Base-by-base conservation (phyloP, 2,113 vertebrate species). In the Vimba vimba region DNA sequence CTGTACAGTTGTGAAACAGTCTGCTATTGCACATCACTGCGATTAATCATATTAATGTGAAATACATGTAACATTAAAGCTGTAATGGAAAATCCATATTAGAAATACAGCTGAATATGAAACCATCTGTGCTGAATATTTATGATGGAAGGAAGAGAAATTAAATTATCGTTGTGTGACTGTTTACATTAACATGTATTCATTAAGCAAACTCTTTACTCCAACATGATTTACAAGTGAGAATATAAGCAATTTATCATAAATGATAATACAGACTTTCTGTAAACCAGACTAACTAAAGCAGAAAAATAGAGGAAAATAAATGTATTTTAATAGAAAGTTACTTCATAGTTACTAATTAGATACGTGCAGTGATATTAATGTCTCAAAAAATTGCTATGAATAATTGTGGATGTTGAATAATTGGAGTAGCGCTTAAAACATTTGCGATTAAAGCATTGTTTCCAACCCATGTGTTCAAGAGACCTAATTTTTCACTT, bases 21-120 rank as follows among this genome's bases (percentile, higher is more conserved):
- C 33, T 80, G 39, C 33, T 1, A 80, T 64, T n/a, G 59, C 62
- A 62, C 78, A 62, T 64, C 39, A 47, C 57, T 64, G 36, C 45
- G 36, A 79, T 79, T 80, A 45, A 66, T 64, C 27, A 43, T 47
- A 30, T 64, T 81, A 81, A 25, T 45, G 4, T 33, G 75, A 52
- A 52, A 4, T 30, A 21, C 4, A 0, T 79, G 19, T 62, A 60
- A 47, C 59, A 64, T 62, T 45, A 36, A 17, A 23, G 55, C 57
- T 80, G 39, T 27, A 64, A 81, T 47, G 59, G 79, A 47, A 66
- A 66, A 81, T 47, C 79, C 43, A 64, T 78, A 78, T 11, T 27
- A 13, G 4, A 64, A 43, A 9, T 19, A 12, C 77, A 62, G 30
- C n/a, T 19, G 59, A 43, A 39, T 13, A 45, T 45, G 74, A 81